phyloP scores from a whole-genome alignment of 2,113 vertebrate species.

The Menura novaehollandiae region DNA sequence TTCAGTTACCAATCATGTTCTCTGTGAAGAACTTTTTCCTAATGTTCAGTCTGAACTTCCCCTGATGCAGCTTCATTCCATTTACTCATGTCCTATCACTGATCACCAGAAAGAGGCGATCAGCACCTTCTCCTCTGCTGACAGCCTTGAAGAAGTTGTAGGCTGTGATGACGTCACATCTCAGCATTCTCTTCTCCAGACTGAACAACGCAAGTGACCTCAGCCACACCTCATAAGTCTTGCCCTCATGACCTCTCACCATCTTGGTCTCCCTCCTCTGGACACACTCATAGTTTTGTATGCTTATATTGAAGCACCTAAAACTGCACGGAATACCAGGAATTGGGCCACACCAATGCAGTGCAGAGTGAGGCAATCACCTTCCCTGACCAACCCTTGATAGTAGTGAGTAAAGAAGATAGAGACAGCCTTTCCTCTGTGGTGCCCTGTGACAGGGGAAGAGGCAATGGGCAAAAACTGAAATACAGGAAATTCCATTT shows the following conservation, averaged over 20 bases:
- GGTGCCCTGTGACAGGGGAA: background rate
- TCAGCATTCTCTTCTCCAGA: background rate
- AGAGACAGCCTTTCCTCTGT: background rate
- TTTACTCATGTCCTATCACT: background rate
- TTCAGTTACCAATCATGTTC: background rate
- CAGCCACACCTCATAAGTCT: background rate
- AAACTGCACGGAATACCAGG: background rate
- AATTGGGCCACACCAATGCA: accelerated
- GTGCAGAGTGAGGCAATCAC: no score
- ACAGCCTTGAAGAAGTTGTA: background rate
- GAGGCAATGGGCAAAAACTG: background rate
- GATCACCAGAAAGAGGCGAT: background rate
- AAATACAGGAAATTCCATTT: background rate
- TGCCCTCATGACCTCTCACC: background rate
- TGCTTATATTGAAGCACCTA: background rate
- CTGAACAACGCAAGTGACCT: background rate
- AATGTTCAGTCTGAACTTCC: background rate
- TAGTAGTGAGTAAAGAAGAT: background rate
- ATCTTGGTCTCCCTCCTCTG: background rate
- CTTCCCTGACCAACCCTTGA: background rate
- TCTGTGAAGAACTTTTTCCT: background rate
- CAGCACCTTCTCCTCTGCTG: background rate
- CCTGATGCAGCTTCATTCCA: background rate
- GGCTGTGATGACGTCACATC: background rate
- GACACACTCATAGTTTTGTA: background rate